A percentile compares a stretch with the other conserved stretches of the same genome.
Conservation (phyloP, 2,113 vertebrate genomes). For the Cynopterus brachyotis region DNA sequence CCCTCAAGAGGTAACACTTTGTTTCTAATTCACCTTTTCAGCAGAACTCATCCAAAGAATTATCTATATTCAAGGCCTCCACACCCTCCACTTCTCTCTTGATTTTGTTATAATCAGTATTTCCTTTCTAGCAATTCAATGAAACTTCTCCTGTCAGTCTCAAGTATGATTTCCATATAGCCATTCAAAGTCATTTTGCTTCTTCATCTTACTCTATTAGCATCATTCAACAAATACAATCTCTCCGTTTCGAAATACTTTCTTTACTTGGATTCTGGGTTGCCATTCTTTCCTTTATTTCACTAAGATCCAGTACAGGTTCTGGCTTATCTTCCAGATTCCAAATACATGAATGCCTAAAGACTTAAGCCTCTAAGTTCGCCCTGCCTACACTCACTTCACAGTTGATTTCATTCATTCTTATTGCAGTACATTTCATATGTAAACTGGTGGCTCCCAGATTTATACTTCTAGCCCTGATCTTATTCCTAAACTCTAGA, state of each 20-base stretch:
- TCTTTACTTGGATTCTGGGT: not conserved
- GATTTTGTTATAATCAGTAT: not conserved
- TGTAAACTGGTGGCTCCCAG: not conserved
- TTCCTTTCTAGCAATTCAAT: not conserved
- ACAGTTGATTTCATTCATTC: not conserved
- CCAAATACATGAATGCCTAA: not conserved
- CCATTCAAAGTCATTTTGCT: not conserved
- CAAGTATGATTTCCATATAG: not conserved
- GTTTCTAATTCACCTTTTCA: not conserved
- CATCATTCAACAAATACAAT: not conserved
- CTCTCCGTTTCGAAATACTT: not conserved
- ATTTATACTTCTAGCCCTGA: not conserved
- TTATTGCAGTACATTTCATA: not conserved
- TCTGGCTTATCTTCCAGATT: not conserved
- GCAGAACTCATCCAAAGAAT: not conserved
- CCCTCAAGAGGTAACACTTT: not conserved
- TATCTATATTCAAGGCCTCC: accelerated
- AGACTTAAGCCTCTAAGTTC: not conserved
- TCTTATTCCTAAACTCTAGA: not conserved
- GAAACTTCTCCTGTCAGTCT: not conserved
- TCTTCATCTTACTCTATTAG: not conserved
- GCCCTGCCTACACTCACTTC: not conserved
- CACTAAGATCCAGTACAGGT: not conserved
- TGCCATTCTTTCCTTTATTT: not conserved
- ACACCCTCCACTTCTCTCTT: not conserved